Evolutionary conservation across 2,797 vertebrate genomes (phyloP).

Genomic region (Vireo griseus): DNA sequence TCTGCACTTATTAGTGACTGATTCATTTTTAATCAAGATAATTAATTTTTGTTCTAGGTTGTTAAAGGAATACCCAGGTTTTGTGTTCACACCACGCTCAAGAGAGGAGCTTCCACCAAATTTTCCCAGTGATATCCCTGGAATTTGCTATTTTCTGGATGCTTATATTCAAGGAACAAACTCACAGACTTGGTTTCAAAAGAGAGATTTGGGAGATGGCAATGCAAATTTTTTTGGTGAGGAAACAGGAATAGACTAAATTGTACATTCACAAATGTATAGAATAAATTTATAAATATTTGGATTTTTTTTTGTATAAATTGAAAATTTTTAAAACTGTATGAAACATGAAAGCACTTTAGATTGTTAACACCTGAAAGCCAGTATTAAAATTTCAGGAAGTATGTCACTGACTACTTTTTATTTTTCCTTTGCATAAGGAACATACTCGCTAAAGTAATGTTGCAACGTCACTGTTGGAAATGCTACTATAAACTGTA

Average conservation of each 20-base stretch:
- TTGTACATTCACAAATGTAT: background rate
- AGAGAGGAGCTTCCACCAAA: slow-evolving; percentile 95
- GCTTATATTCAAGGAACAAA: slow-evolving; percentile 73
- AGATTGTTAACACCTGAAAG: slow-evolving; percentile 54
- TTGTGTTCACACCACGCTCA: slow-evolving; percentile 91
- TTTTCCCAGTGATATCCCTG: slow-evolving; percentile 94
- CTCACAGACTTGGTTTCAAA: slow-evolving; percentile 73
- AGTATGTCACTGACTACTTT: slow-evolving; percentile 42
- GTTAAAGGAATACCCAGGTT: slow-evolving; percentile 89
- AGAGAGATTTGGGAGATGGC: slow-evolving; percentile 67
- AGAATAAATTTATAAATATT: background rate
- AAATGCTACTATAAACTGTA: slow-evolving; percentile 36
- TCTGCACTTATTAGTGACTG: background rate
- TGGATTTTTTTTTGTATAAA: slow-evolving; percentile 28
- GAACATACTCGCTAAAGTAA: slow-evolving; percentile 34
- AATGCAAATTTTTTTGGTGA: slow-evolving; percentile 77
- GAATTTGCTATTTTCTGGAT: slow-evolving; percentile 97
- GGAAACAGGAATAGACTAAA: slow-evolving; percentile 74
- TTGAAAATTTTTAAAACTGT: background rate
- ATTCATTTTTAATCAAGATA: background rate
- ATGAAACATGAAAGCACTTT: slow-evolving; percentile 66
- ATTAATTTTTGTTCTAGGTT: slow-evolving; percentile 81
- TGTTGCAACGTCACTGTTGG: slow-evolving; percentile 22
- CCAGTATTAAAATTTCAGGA: slow-evolving; percentile 62
- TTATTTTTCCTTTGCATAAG: slow-evolving; percentile 42